phyloP scores from a whole-genome alignment of 2,888 invertebrate species.

The Meloe dianella region DNA sequence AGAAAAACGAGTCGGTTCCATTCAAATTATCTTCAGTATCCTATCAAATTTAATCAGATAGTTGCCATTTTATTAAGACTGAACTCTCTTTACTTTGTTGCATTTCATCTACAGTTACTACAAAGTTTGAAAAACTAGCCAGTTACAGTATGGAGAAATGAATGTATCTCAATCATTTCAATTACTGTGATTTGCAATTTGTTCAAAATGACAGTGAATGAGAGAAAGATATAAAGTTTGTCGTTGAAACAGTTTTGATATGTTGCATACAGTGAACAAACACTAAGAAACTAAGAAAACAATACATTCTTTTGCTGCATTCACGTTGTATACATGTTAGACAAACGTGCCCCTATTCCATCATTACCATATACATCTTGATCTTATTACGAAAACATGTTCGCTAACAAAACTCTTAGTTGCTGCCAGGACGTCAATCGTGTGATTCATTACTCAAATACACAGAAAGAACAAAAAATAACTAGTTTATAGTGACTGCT shows the following conservation, averaged over 20 bases:
- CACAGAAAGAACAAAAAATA: conserved; percentile 7
- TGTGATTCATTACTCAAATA: conserved; percentile 51
- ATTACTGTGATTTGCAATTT: conserved; percentile 13
- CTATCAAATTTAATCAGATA: conserved; percentile 22
- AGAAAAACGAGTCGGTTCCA: conserved; percentile 17
- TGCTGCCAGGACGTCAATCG: conserved; percentile 55
- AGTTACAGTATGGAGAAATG: neutral
- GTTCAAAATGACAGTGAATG: neutral
- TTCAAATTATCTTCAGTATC: conserved; percentile 27
- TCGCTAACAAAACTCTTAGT: conserved; percentile 53
- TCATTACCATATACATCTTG: neutral
- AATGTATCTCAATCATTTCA: conserved; percentile 3
- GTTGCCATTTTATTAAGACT: conserved; percentile 18
- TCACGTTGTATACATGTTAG: too few species aligned
- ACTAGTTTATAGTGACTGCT: too few species aligned
- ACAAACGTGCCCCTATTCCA: neutral
- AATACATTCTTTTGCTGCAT: neutral
- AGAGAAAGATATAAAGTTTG: neutral
- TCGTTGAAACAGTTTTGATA: neutral
- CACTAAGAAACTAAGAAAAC: too few species aligned
- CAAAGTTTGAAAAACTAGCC: conserved; percentile 18
- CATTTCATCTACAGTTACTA: conserved; percentile 22
- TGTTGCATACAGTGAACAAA: too few species aligned
- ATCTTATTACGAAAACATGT: conserved; percentile 48
- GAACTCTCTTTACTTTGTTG: neutral